phyloP scores from a whole-genome alignment of 2,797 vertebrate genomes.

The Malurus splendens region DNA sequence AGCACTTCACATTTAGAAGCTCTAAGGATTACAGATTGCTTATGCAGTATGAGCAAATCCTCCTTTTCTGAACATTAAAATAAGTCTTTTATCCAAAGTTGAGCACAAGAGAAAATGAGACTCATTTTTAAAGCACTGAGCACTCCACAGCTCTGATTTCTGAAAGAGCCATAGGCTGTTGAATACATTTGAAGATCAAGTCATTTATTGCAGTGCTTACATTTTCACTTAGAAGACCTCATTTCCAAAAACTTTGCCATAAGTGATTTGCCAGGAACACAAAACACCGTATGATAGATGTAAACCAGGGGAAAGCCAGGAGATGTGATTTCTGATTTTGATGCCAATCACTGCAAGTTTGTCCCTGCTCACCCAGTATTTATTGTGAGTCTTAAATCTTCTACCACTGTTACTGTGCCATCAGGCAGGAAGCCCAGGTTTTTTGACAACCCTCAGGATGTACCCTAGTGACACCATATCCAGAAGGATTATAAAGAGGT shows the following conservation, averaged over 20 bases:
- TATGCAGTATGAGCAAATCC: neutral
- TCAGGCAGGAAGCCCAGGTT: neutral
- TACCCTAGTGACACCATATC: neutral
- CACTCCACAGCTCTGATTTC: neutral
- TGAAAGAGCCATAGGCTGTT: neutral
- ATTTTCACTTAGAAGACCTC: neutral
- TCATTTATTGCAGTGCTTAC: neutral
- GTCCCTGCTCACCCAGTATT: neutral
- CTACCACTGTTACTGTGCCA: neutral
- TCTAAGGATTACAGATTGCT: neutral
- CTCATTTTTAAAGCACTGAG: slow-evolving; percentile 1
- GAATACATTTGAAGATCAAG: neutral
- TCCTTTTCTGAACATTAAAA: slow-evolving; percentile 2
- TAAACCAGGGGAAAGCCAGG: neutral
- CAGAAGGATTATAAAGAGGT: neutral
- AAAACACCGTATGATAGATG: neutral
- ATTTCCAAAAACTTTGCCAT: neutral
- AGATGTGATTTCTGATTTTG: neutral
- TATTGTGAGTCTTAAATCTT: neutral
- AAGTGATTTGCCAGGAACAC: neutral
- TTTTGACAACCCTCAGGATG: neutral
- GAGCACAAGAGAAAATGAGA: neutral
- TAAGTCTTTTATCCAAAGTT: neutral
- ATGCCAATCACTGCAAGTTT: neutral
- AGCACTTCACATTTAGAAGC: neutral